phyloP scores from a whole-genome alignment of 1,140 invertebrate genomes.

The Caenorhabditis remanei region DNA sequence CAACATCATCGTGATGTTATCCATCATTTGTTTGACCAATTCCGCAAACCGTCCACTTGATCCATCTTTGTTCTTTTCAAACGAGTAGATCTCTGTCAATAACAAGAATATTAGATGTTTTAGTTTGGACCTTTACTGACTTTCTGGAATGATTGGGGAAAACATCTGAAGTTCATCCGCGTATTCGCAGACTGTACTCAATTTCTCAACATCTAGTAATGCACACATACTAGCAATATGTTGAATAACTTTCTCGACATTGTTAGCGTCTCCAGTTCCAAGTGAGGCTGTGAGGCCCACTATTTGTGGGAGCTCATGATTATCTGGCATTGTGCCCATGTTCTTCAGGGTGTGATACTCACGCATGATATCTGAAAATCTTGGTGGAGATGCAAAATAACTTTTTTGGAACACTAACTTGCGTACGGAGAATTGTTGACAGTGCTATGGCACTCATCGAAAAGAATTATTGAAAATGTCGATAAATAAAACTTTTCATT shows the following conservation, averaged over 20 bases:
- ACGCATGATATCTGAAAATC: conserved; percentile 61
- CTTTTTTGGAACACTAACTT: conserved; percentile 53
- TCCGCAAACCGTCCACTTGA: neutral
- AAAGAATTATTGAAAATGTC: conserved; percentile 63
- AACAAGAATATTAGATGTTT: neutral
- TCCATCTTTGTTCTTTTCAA: neutral
- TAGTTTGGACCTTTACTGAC: neutral
- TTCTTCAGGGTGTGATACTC: conserved; percentile 20
- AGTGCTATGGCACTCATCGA: conserved; percentile 79
- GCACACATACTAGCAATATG: conserved; percentile 63
- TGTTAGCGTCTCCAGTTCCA: conserved; percentile 76
- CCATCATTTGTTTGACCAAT: no score
- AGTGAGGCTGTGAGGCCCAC: conserved; percentile 79
- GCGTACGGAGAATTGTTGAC: conserved; percentile 77
- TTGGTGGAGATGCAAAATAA: neutral
- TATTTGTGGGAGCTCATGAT: conserved; percentile 70
- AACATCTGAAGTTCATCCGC: neutral
- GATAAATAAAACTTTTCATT: conserved; percentile 34
- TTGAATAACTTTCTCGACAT: conserved; percentile 14
- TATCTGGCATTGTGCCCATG: neutral
- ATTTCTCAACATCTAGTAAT: conserved; percentile 3
- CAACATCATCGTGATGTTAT: no score
- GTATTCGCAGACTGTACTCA: conserved; percentile 7
- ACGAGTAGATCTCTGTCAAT: neutral
- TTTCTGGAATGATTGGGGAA: conserved; percentile 43